phyloP scores from a whole-genome alignment of 2,797 vertebrate species.

The Scleropages formosus region DNA sequence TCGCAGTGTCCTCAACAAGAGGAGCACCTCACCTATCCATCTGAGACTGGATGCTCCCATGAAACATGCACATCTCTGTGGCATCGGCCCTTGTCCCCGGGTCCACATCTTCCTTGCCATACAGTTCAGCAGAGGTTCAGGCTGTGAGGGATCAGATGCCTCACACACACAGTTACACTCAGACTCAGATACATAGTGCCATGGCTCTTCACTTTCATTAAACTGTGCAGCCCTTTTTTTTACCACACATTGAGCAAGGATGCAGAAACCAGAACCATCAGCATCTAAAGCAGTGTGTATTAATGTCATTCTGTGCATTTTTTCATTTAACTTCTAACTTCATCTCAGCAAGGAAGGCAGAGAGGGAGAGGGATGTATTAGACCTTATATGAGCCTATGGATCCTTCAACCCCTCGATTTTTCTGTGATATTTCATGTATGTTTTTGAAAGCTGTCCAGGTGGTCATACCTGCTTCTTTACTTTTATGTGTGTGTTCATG shows the following conservation, averaged over 20 bases:
- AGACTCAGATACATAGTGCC: neutral
- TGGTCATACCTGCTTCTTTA: slow-evolving; percentile 59
- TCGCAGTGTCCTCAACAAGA: slow-evolving; percentile 59
- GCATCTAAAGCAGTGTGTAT: too few species aligned
- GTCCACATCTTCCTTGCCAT: slow-evolving; percentile 28
- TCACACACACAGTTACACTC: slow-evolving; percentile 9
- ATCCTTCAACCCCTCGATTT: too few species aligned
- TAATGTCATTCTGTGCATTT: too few species aligned
- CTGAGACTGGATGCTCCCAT: slow-evolving; percentile 54
- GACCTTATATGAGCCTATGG: too few species aligned
- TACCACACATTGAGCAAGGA: too few species aligned
- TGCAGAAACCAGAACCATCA: neutral
- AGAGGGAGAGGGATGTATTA: too few species aligned
- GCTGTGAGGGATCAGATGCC: slow-evolving; percentile 27
- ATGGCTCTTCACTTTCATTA: too few species aligned
- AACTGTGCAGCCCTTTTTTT: too few species aligned
- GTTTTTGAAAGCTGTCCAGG: slow-evolving; percentile 41
- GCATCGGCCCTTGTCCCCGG: slow-evolving; percentile 62
- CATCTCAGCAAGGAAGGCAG: too few species aligned
- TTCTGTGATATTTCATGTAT: neutral
- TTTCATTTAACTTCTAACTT: too few species aligned
- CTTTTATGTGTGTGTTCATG: neutral
- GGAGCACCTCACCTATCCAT: slow-evolving; percentile 51
- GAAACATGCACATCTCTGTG: too few species aligned
- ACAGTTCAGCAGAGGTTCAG: slow-evolving; percentile 29